These are phyloP conservation scores for Pachypanchax playfairii DNA, from an alignment of 2,113 vertebrate species.

Conservation along the genomic window DNA sequence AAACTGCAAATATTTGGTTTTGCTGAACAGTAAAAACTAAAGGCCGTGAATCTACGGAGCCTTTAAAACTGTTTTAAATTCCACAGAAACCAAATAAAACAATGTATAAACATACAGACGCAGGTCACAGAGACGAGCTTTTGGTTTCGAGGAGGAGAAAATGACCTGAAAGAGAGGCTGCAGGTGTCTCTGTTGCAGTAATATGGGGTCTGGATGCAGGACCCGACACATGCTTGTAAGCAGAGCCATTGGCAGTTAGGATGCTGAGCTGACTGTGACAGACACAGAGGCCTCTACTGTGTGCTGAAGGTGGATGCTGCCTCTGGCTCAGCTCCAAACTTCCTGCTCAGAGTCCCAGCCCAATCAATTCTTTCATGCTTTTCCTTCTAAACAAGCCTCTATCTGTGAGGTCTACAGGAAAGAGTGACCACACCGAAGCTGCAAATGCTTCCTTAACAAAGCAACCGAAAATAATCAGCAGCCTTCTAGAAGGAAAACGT, in stretches of 20 bases:
- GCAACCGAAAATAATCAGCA: slow-evolving; percentile 50
- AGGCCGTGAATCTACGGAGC: too few species aligned
- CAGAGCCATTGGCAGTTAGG: slow-evolving; percentile 54
- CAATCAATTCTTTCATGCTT: slow-evolving; percentile 74
- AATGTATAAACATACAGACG: background rate
- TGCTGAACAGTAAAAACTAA: too few species aligned
- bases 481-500: slow-evolving; percentile 23
- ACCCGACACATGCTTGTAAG: slow-evolving; percentile 51
- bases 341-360: slow-evolving; percentile 72
- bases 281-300: slow-evolving; percentile 68
- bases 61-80: too few species aligned
- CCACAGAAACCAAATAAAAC: too few species aligned
- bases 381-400: slow-evolving; percentile 65
- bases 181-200: slow-evolving; percentile 64
- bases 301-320: slow-evolving; percentile 57
- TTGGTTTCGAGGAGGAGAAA: slow-evolving; percentile 11
- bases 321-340: slow-evolving; percentile 70
- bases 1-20: too few species aligned
- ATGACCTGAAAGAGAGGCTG: slow-evolving; percentile 23
- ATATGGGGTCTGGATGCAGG: slow-evolving; percentile 45
- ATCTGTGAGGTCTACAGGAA: slow-evolving; percentile 65
- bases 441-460: slow-evolving; percentile 37
- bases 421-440: slow-evolving; percentile 58
- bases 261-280: slow-evolving; percentile 52
- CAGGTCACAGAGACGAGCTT: slow-evolving; percentile 27